Evolutionary conservation across 2,888 invertebrate genomes (phyloP).

Genomic region (Volucella inflata): DNA sequence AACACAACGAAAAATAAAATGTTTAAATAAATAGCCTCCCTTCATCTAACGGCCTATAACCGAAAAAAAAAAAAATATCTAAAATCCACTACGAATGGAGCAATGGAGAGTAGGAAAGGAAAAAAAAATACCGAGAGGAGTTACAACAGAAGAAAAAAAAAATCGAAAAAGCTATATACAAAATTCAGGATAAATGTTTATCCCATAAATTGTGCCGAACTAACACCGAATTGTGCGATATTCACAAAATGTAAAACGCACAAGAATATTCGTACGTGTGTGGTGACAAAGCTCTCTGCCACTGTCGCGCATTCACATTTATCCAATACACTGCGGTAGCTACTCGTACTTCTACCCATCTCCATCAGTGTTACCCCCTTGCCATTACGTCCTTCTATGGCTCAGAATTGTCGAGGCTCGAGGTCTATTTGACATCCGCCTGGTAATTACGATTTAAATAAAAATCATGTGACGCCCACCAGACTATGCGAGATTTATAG

Average conservation of each 20-base stretch:
- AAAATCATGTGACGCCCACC: slow-evolving; percentile 75
- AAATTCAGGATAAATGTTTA: slow-evolving; percentile 72
- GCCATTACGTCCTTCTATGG: slow-evolving; percentile 17
- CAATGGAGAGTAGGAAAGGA: slow-evolving; percentile 20
- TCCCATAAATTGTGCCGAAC: slow-evolving; percentile 72
- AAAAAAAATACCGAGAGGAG: neutral
- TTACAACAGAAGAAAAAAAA: slow-evolving; percentile 29
- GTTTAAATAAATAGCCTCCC: slow-evolving; percentile 68
- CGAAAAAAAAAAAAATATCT: slow-evolving; percentile 27
- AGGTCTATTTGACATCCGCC: slow-evolving; percentile 65
- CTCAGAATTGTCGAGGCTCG: neutral
- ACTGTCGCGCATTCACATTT: slow-evolving; percentile 56
- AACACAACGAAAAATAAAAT: slow-evolving; percentile 30
- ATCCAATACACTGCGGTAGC: slow-evolving; percentile 17
- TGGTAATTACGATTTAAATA: slow-evolving; percentile 76
- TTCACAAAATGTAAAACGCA: slow-evolving; percentile 54
- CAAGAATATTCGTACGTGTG: slow-evolving; percentile 52
- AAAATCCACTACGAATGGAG: slow-evolving; percentile 52
- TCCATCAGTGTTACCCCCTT: neutral
- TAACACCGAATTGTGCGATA: slow-evolving; percentile 71
- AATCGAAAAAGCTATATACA: slow-evolving; percentile 56
- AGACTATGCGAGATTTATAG: slow-evolving; percentile 75
- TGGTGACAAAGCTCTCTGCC: slow-evolving; percentile 65
- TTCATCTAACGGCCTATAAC: slow-evolving; percentile 54
- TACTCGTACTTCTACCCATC: neutral